Evolutionary conservation across 1,140 invertebrate species (phyloP), one percentile per base, ranked within the genome.

Genomic region (Colletes gigas): DNA sequence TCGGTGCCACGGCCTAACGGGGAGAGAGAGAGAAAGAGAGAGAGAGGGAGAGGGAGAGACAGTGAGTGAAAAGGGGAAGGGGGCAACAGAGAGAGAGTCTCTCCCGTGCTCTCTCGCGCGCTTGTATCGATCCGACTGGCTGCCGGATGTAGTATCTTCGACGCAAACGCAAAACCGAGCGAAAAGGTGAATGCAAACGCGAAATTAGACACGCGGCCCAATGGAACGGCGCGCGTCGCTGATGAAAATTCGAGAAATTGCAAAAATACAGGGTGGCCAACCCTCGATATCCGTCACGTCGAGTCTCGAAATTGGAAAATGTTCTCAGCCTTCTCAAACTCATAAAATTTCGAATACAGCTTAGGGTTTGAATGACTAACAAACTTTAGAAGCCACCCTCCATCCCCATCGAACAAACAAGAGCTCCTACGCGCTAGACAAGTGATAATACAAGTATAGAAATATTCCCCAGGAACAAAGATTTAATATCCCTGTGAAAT

Each of bases 91-190:
- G 66, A 44, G 52, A 66, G 55, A 62, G 44, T 57, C 71, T 78
- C 57, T 78, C 62, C 72, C 50, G 30, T 57, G 17, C 80, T 74
- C 80, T 88, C 83, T 83, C 87, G 70, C 78, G 71, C 54, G 81
- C 57, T 68, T 55, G 77, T 87, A 87, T 87, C 85, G 85, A 87
- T 87, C 85, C 84, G 78, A 63, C 73, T 66, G 83, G 70, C 80
- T 85, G 84, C 84, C 84, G 84, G 84, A 85, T 85, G 84, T 86
- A 83, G 78, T 85, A 85, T 87, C 85, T 87, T 86, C 85, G 85
- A 87, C 84, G 85, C 84, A 83, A 78, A 79, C 77, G 81, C 77
- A 83, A 83, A 83, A 55, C 62, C 65, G 66, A 86, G 65, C 78
- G 78, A 78, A 81, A 86, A 80, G 54, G 85, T 83, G 83, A 79